Base-by-base conservation (phyloP, 2,888 invertebrate species). In the Polietes domitor region DNA sequence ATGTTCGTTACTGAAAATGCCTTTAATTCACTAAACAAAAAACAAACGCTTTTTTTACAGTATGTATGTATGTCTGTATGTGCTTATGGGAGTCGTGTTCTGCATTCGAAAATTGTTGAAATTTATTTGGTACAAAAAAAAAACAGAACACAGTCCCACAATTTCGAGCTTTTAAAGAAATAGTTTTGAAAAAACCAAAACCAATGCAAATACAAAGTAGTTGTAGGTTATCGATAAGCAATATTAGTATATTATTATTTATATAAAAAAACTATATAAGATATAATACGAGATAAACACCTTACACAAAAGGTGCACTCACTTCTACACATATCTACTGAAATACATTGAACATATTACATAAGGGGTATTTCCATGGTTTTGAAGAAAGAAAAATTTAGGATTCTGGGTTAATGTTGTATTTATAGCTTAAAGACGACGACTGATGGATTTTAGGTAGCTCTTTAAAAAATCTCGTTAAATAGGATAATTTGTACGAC, bases 291-390 rank as follows among this genome's bases (percentile, higher is more conserved):
- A 19, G 21, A 24, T 15, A 41, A 83, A 85, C 76, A 81, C 81
- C 65, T 82, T 71, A 85, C 65, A 80, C 26, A 79, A 80, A 70
- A 74, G 73, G 80, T 32, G 26, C 43, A 80, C 77, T 74, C 53
- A 26, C 28, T 58, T 58, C 53, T 47, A 12, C 47, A n/a, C n/a
- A n/a, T 47, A 50, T 50, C 5, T 9, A 53, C n/a, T 12, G 21
- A 5, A 5, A 53, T 21, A 53, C 47, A 4, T 15, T 37, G n/a
- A 47, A 12, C 4, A 1, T n/a, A n/a, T 47, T 4, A 4, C 4
- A 47, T 47, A 12, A 47, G 4, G 12, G 26, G 26, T 26, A 26
- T 58, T 58, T 58, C 15, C 58, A 24, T 58, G 58, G 26, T 9
- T 26, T 12, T 3, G 3, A 12, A 15, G 2, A 58, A 9, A 12